phyloP scores from a whole-genome alignment of 1,140 invertebrate species.

The Lepidurus apus region DNA sequence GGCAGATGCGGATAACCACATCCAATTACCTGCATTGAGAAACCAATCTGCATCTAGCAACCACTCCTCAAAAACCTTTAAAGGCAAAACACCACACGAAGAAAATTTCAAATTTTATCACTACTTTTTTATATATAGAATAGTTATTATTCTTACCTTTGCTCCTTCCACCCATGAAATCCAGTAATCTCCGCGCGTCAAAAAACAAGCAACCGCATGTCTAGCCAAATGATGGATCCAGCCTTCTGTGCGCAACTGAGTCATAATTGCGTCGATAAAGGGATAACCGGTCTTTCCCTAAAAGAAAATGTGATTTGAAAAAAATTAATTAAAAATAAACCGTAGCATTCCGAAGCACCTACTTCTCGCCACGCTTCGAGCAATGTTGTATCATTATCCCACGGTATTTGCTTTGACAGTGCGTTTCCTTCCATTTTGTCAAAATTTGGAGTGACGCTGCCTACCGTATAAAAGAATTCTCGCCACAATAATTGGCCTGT shows the following conservation, averaged over 20 bases:
- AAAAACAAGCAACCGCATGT: constrained; percentile 65
- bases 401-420: constrained; percentile 66
- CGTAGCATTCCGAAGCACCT: constrained; percentile 37
- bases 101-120: constrained; percentile 1
- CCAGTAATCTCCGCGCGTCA: constrained; percentile 67
- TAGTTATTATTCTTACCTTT: constrained; percentile 38
- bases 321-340: constrained; percentile 25
- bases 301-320: not conserved
- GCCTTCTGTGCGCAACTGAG: constrained; percentile 58
- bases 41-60: constrained; percentile 68
- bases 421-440: constrained; percentile 65
- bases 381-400: constrained; percentile 55
- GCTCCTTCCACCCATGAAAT: constrained; percentile 64
- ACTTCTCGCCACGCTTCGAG: constrained; percentile 58
- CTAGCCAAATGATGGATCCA: constrained; percentile 67
- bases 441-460: constrained; percentile 58
- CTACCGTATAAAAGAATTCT: constrained; percentile 73
- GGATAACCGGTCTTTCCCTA: constrained; percentile 66
- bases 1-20: constrained; percentile 70
- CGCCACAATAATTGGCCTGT: constrained; percentile 67
- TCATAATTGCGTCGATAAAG: constrained; percentile 69
- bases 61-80: constrained; percentile 49
- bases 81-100: constrained; percentile 15
- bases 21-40: constrained; percentile 71
- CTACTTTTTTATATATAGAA: not conserved